Evolutionary conservation across 1,140 invertebrate species (phyloP).

Genomic region (Trichomalopsis sarcophagae): DNA sequence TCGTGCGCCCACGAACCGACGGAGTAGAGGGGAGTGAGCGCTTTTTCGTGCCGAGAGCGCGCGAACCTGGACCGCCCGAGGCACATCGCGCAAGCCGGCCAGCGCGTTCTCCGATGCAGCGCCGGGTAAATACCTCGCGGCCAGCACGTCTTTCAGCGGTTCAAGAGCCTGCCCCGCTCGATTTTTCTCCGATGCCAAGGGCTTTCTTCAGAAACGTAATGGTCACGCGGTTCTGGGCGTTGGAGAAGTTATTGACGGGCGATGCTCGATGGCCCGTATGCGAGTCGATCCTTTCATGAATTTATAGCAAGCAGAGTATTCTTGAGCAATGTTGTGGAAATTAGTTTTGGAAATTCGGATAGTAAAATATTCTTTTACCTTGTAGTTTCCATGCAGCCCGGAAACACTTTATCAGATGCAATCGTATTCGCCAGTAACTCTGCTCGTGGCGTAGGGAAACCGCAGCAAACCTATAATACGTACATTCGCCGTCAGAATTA

Average conservation of each 20-base stretch:
- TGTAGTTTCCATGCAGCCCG: neutral
- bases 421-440: neutral
- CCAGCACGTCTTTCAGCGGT: neutral
- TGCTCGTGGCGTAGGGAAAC: neutral
- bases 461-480: neutral
- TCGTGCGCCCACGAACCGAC: neutral
- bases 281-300: too few relatives aligned
- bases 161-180: neutral
- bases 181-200: neutral
- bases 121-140: neutral
- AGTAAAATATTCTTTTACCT: too few relatives aligned
- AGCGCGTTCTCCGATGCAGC: neutral
- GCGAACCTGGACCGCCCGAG: neutral
- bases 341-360: too few relatives aligned
- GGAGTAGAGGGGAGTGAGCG: neutral
- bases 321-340: too few relatives aligned
- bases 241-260: too few relatives aligned
- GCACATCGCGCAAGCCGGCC: too few relatives aligned
- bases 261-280: too few relatives aligned
- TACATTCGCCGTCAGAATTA: neutral
- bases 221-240: too few relatives aligned
- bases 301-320: too few relatives aligned
- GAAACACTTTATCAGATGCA: neutral
- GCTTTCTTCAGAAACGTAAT: too few relatives aligned
- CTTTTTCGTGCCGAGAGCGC: neutral